Base-by-base conservation (phyloP, 2,113 vertebrate genomes). In the Capra hircus region DNA sequence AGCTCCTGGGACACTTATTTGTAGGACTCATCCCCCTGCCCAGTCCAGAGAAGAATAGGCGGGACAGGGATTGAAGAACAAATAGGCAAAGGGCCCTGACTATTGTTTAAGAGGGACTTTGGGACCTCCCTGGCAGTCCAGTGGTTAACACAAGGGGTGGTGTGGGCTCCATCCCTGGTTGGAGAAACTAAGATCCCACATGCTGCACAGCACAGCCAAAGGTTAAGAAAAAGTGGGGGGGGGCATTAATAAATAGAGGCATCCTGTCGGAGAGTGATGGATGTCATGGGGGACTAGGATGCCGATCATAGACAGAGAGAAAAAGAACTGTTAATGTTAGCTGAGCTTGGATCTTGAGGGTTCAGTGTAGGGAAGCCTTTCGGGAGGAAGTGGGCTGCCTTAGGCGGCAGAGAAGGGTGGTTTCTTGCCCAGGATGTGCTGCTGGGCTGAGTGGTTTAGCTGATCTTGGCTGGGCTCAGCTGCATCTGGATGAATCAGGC, bases 201-300 rank as follows among this genome's bases (percentile, higher is more conserved):
- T 77, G 40, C 71, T 77, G 71, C 40, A 77, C 23, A 77, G 71
- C 2, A 4, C 40, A 77, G 40, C 40, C 40, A 43, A 27, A 43
- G 71, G 71, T 77, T 74, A 74, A 43, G 25, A 77, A 43, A 14
- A 7, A 3, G 1, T 3, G 12, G 40, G 21, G 11, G 10, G 11
- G 11, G 23, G 13, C 23, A 25, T 74, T 23, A 74, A 77, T 48
- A 16, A 17, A 7, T 5, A 9, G 74, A 55, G 57, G 5, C 17
- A 23, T 33, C 53, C 57, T 23, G 8, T 33, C 10, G 3, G 30
- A 43, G 50, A 88, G 13, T 33, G 43, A 74, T 30, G 5, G 43
- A 40, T 30, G 53, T 40, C 36, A 4, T 1, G 3, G n/a, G n/a
- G 60, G 28, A 12, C 48, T 21, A 43, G 0, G 48, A 33, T 4